Conservation (phyloP, 1,140 invertebrate genomes). For the Wiebesia pumilae region DNA sequence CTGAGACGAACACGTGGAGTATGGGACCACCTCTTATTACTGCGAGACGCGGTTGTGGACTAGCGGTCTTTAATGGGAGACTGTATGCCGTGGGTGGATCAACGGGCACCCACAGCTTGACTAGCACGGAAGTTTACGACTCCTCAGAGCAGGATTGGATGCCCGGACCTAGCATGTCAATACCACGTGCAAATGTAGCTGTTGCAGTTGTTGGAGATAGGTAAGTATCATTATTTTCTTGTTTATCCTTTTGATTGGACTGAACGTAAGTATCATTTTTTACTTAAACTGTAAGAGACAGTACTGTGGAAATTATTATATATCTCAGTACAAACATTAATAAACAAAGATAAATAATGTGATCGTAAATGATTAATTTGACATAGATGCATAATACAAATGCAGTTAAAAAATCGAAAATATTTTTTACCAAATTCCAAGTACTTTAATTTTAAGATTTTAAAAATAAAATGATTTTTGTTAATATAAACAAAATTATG, state of each 20-base stretch:
- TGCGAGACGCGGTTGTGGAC: slow-evolving; percentile 81
- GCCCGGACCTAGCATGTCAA: slow-evolving; percentile 81
- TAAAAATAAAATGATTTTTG: no score
- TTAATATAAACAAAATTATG: no score
- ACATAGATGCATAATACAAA: no score
- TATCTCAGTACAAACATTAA: no score
- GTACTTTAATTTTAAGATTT: no score
- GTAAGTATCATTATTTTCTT: slow-evolving; percentile 11
- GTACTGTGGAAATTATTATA: no score
- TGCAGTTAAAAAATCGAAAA: no score
- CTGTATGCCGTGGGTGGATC: slow-evolving; percentile 83
- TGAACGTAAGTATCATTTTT: no score
- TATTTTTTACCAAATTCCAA: no score
- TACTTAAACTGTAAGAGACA: no score
- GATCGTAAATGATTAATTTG: no score
- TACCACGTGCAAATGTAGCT: slow-evolving; percentile 83
- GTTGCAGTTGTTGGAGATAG: slow-evolving; percentile 81
- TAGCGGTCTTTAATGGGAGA: slow-evolving; percentile 79
- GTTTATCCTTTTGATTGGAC: neutral
- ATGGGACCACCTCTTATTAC: slow-evolving; percentile 77
- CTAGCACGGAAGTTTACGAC: slow-evolving; percentile 82
- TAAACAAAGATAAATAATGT: no score
- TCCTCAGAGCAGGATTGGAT: slow-evolving; percentile 78
- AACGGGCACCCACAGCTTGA: slow-evolving; percentile 83
- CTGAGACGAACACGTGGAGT: slow-evolving; percentile 76